Base-by-base conservation (phyloP, 2,797 vertebrate genomes). In the Notoglanidium macrostoma region DNA sequence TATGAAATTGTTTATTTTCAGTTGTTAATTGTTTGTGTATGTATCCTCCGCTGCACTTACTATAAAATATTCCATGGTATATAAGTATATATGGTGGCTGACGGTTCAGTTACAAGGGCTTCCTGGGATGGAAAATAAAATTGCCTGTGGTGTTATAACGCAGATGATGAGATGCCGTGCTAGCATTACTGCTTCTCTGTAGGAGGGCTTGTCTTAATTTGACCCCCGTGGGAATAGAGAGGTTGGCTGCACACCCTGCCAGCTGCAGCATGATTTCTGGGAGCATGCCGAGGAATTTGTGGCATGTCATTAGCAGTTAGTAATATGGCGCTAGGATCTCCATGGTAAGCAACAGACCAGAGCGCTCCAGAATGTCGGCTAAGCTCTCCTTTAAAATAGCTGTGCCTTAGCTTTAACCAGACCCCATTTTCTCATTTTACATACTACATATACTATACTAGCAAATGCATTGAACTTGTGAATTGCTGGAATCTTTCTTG, bases 191-290 rank as follows among this genome's bases (percentile, higher is more conserved):
- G 26, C 26, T 63, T 46, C 70, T 63, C 65, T 87, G 85, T 61
- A 82, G 26, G 55, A 80, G 57, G n/a, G 9, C 57, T 40, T 59
- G 35, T 85, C 81, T 86, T 86, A 90, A 93, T 87, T 85, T 83
- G 88, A 90, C 90, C 85, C 86, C 81, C 51, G 83, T 93, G 92
- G 89, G 92, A 93, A 91, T 46, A 68, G 86, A 57, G 73, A 40
- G 78, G 7, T 84, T 88, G 90, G 87, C 89, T 72, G 59, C 57
- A 32, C 55, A 63, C 88, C 74, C 67, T 82, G n/a, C 88, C 86
- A 88, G 78, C 78, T 90, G 87, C 76, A 85, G 76, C 49, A 63
- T 46, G 72, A 73, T 89, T 87, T 89, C 82, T 86, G 51, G 83
- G 26, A 81, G 59, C 79, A 86, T 85, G 73, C 87, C 61, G n/a